Evolutionary conservation across 2,797 vertebrate genomes (phyloP), one percentile per base, ranked within the genome.

Genomic region (Pipistrellus nathusii): DNA sequence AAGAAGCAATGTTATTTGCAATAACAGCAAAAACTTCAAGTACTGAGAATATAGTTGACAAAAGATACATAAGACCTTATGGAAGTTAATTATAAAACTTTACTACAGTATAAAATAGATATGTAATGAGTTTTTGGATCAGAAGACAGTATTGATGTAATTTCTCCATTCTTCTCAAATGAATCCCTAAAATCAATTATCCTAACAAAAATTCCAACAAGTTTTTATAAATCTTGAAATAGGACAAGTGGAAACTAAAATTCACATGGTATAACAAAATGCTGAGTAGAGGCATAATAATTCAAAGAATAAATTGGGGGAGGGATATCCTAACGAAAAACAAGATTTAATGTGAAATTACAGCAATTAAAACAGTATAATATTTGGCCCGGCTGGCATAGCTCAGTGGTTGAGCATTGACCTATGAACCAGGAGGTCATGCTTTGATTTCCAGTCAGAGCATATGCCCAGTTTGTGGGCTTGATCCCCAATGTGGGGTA

Each of bases 241-340:
- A 51, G 88, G 41, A 35, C 6, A 88, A 90, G 5, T 75, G 78
- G 48, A 86, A 87, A 91, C 44, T 69, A 84, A 94, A 93, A 73
- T 95, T 90, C 27, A 46, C 15, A 41, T 38, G 53, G 32, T 76
- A 85, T 53, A 88, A 46, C 44, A 53, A 88, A 84, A 14, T 91
- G 11, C 15, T 59, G 77, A 71, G 80, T 78, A 82, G 20, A 91
- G 17, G 17, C 30, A 78, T 90, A 91, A 53, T 86, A 83, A 71
- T 71, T 80, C 2, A 41, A 75, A 88, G 68, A 88, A 59, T 88
- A 87, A 92, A 62, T 51, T 78, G 38, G 32, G 30, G 25, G 30
- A 71, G 15, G 38, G 17, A 62, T 88, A 84, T 1, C 1, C 5
- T 66, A 71, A 71, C 72, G 7, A 62, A 51, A 62, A 92, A 73